A percentile compares a stretch with the other conserved stretches of the same genome.
phyloP scores from a whole-genome alignment of 2,113 vertebrate genomes.

The Asarcornis scutulata region DNA sequence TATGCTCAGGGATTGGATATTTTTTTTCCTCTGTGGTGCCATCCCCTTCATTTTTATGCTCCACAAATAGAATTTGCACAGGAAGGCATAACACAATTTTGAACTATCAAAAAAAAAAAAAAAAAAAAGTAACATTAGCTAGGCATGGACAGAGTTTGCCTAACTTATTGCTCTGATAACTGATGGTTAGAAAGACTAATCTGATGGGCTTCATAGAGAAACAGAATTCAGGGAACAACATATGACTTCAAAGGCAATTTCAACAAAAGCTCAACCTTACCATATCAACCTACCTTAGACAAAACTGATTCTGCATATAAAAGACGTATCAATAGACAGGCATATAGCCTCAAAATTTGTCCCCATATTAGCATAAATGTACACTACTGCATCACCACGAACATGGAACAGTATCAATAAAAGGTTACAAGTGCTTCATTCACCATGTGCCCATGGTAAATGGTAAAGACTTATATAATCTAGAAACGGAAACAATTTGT shows the following conservation, averaged over 20 bases:
- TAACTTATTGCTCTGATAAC: neutral
- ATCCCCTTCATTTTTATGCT: neutral
- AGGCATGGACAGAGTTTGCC: neutral
- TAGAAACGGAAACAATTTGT: neutral
- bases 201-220: neutral
- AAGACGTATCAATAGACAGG: neutral
- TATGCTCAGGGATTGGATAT: neutral
- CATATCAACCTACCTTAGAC: neutral
- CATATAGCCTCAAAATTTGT: neutral
- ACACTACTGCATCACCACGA: neutral
- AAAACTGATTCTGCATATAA: neutral
- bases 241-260: neutral
- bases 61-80: neutral
- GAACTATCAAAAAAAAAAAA: neutral
- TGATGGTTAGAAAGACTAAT: neutral
- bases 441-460: neutral
- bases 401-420: rapidly evolving
- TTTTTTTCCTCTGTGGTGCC: rapidly evolving
- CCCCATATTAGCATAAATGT: neutral
- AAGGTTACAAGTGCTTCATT: neutral
- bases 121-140: neutral
- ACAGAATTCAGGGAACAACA: neutral
- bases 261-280: neutral
- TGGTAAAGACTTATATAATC: neutral
- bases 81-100: neutral